phyloP scores from a whole-genome alignment of 2,797 vertebrate species.

The Acanthurus leucopareius region DNA sequence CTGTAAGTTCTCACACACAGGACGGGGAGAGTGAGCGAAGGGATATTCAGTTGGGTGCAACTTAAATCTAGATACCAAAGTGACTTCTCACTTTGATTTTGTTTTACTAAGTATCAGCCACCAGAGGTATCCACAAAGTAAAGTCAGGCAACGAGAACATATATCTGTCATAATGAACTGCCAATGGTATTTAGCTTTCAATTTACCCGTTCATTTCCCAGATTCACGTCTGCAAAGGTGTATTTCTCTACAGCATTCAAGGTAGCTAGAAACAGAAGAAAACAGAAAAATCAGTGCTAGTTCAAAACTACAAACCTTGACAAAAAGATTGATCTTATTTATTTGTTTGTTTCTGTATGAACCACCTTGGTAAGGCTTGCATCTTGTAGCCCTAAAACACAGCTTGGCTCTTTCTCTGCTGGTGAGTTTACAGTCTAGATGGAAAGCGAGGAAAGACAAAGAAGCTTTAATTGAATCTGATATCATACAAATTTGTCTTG shows the following conservation, averaged over 20 bases:
- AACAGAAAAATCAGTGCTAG: neutral
- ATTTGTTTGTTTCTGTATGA: too few species aligned
- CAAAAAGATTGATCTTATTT: neutral
- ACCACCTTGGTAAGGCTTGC: conserved; percentile 89
- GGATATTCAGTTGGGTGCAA: too few species aligned
- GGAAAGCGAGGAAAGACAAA: conserved; percentile 12
- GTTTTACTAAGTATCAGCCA: neutral
- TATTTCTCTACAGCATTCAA: conserved; percentile 83
- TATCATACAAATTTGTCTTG: neutral
- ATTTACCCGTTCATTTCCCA: conserved; percentile 94
- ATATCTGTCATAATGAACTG: neutral
- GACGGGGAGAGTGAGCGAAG: too few species aligned
- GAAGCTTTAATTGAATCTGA: neutral
- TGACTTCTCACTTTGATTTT: too few species aligned
- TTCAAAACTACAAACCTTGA: neutral
- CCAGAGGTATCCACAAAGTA: neutral
- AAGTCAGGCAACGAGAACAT: neutral
- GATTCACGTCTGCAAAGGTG: conserved; percentile 94
- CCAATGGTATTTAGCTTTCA: neutral
- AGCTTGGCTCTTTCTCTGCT: conserved; percentile 94
- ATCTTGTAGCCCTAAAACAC: conserved; percentile 92
- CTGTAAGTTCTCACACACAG: too few species aligned
- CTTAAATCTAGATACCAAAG: too few species aligned
- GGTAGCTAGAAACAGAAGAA: conserved; percentile 69
- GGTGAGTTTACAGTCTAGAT: conserved; percentile 91